Base-by-base conservation (phyloP, 1,140 invertebrate genomes). In the Gyrodactylus bullatarudis region DNA sequence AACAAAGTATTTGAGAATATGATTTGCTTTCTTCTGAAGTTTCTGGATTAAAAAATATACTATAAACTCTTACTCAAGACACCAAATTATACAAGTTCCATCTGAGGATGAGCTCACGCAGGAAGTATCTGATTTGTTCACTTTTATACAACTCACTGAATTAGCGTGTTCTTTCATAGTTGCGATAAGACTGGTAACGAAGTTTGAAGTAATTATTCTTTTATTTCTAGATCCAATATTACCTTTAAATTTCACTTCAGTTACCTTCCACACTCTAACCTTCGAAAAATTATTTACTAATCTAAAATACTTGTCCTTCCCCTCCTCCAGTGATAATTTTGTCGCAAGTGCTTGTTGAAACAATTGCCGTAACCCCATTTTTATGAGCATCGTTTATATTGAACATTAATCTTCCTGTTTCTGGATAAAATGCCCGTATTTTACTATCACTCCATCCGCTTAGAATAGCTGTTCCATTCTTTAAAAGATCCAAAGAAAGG, bases 1-100 rank as follows among this genome's bases (percentile, higher is more conserved):
- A 91, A 91, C 78, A 91, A 83, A 0, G 89, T 92, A 78, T 89
- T 91, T 1, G 87, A 86, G 77, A 89, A 88, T 23, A 93, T 82
- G 72, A 91, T 86, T 78, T 89, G 86, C 20, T 86, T 86, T 21
- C 89, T 83, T 0, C 82, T 83, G 76, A 84, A 82, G 74, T 84
- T 85, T 69, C 86, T 87, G 76, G 72, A 77, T 76, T 21, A 74
- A 20, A 68, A 21, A 21, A 21, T 68, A 8, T 54, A n/a, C n/a
- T n/a, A n/a, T n/a, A n/a, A n/a, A n/a, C n/a, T n/a, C 79, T 78
- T 76, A 82, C 81, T 76, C 81, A 1, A 91, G 82, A 77, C 91
- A 86, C 90, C 90, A 93, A 74, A 93, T 86, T 74, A 93, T 89
- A 76, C 88, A 89, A 1, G 88, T 88, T 22, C 90, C 89, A 82